phyloP scores from a whole-genome alignment of 2,797 vertebrate species.

The Stomatorhinus walkeri region DNA sequence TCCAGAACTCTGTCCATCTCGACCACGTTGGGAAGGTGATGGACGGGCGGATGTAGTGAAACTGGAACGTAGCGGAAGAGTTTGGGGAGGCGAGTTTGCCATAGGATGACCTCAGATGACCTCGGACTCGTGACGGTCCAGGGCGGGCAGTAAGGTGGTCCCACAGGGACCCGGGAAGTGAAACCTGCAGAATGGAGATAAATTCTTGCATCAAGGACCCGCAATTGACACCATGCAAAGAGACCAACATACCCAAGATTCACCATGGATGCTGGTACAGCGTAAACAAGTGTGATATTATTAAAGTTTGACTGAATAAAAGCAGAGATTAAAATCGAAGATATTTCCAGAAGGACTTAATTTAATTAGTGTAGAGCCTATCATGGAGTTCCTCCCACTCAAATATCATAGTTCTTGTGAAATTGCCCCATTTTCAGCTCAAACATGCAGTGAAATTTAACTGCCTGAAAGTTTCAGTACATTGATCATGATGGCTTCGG shows the following conservation, averaged over 20 bases:
- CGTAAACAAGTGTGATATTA: neutral
- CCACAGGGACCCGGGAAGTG: slow-evolving; percentile 89
- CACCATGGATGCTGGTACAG: neutral
- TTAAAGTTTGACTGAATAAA: neutral
- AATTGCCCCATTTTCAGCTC: neutral
- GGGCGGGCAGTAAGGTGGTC: slow-evolving; percentile 71
- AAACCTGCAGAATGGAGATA: slow-evolving; percentile 63
- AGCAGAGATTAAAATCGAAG: neutral
- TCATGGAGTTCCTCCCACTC: neutral
- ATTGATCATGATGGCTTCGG: neutral
- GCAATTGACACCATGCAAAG: neutral
- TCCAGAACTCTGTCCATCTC: neutral
- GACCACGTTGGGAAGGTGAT: neutral
- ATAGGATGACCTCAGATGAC: slow-evolving; percentile 32
- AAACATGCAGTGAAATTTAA: neutral
- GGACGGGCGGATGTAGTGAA: neutral
- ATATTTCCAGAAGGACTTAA: neutral
- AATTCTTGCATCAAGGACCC: neutral
- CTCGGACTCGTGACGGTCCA: slow-evolving; percentile 68
- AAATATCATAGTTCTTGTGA: neutral
- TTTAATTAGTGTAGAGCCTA: neutral
- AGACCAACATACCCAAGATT: neutral
- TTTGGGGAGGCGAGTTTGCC: neutral
- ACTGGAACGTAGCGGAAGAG: neutral
- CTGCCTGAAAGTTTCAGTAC: slow-evolving; percentile 8